These are phyloP conservation scores for Sesamia inferens DNA, from an alignment of 2,888 invertebrate genomes.

Conservation along the genomic window DNA sequence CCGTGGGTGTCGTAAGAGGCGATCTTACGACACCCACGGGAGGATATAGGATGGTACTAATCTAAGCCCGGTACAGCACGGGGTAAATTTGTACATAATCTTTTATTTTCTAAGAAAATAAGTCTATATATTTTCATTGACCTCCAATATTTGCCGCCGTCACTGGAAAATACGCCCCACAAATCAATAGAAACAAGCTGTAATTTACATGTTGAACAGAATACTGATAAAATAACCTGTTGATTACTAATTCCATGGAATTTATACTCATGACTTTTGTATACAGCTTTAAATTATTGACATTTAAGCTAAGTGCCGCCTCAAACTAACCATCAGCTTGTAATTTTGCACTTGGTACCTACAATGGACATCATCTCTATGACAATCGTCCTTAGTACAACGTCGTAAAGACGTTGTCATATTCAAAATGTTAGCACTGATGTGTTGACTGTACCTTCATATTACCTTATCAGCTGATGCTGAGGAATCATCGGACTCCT, in stretches of 20 bases:
- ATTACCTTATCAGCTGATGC: too few species aligned
- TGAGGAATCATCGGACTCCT: too few species aligned
- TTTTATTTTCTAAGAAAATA: neutral
- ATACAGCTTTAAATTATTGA: constrained; percentile 30
- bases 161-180: constrained; percentile 19
- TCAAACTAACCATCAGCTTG: neutral
- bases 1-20: too few species aligned
- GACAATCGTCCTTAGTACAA: neutral
- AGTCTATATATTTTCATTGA: neutral
- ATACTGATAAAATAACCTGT: constrained; percentile 45
- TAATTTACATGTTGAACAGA: constrained; percentile 42
- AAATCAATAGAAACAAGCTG: constrained; percentile 38
- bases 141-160: too few species aligned
- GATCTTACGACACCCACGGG: too few species aligned
- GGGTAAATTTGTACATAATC: neutral
- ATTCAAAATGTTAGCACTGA: neutral
- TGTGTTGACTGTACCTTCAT: too few species aligned
- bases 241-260: constrained; percentile 54
- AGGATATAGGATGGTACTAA: too few species aligned
- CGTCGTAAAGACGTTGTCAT: neutral
- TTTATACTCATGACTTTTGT: neutral
- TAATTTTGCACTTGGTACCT: constrained; percentile 9
- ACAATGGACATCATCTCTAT: neutral
- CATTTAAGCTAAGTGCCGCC: constrained; percentile 13
- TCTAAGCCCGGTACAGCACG: too few species aligned